These are phyloP conservation scores for Habroteleia sp. DNA, from an alignment of 2,888 invertebrate species.

Conservation along the genomic window DNA sequence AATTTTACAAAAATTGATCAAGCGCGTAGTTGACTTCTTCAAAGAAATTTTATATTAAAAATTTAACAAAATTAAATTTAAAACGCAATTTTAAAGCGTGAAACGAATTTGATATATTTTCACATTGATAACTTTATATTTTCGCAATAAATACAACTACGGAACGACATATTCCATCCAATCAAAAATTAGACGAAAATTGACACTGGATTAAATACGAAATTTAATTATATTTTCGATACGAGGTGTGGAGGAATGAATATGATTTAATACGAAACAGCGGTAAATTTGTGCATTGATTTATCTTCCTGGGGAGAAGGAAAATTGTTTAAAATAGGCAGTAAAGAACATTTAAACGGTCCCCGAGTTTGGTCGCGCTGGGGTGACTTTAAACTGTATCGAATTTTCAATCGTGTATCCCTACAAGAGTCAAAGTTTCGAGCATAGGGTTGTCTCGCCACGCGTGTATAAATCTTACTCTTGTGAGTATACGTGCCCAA, in stretches of 20 bases:
- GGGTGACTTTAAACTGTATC: conserved; percentile 74
- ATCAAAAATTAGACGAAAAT: no score
- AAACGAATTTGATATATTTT: no score
- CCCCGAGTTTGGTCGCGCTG: conserved; percentile 69
- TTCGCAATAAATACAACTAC: no score
- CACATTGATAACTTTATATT: no score
- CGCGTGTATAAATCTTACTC: conserved; percentile 44
- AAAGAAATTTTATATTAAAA: background rate
- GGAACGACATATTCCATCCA: no score
- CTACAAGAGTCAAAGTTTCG: conserved; percentile 47
- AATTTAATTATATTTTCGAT: no score
- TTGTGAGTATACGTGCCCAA: conserved; percentile 40
- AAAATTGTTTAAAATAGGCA: conserved; percentile 75
- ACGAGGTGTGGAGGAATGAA: conserved; percentile 17
- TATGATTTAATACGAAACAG: conserved; percentile 58
- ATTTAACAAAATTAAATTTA: background rate
- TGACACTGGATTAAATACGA: no score
- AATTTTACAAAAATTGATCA: conserved; percentile 56
- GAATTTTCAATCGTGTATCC: conserved; percentile 74
- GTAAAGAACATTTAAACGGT: conserved; percentile 76
- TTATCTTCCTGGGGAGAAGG: conserved; percentile 60
- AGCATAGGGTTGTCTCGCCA: conserved; percentile 49
- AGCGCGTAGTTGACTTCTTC: background rate
- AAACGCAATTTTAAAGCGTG: background rate
- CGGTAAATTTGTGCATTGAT: conserved; percentile 65